Percentiles rank a stretch among this genome's conserved stretches.
phyloP scores from a whole-genome alignment of 2,797 vertebrate genomes.

The Phaenicophaeus curvirostris region DNA sequence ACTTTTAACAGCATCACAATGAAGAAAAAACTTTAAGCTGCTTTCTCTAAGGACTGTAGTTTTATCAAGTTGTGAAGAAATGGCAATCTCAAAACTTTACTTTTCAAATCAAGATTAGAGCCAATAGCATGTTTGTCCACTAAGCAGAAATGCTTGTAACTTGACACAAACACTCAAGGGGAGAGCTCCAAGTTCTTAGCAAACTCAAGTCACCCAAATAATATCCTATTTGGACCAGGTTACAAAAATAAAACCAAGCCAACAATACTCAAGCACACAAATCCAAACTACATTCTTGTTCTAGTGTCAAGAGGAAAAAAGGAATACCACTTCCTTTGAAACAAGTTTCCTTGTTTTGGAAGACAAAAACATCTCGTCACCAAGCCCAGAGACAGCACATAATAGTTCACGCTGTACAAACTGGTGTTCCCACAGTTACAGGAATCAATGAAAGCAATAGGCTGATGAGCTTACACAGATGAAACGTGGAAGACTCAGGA shows the following conservation, averaged over 20 bases:
- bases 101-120: background rate
- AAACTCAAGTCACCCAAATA: background rate
- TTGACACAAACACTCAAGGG: background rate
- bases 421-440: background rate
- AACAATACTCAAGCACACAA: background rate
- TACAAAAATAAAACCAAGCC: background rate
- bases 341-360: background rate
- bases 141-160: background rate
- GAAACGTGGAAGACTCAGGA: background rate
- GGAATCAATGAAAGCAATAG: background rate
- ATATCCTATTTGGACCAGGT: background rate
- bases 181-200: background rate
- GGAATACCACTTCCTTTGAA: background rate
- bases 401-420: background rate
- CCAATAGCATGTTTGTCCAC: fast-evolving
- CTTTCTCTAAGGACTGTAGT: background rate
- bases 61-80: background rate
- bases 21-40: background rate
- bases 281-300: background rate
- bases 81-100: background rate
- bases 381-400: background rate
- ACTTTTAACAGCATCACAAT: background rate
- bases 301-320: background rate
- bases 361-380: background rate
- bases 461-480: background rate